Conservation (phyloP, 2,888 invertebrate species). For the Eupithecia dodoneata region DNA sequence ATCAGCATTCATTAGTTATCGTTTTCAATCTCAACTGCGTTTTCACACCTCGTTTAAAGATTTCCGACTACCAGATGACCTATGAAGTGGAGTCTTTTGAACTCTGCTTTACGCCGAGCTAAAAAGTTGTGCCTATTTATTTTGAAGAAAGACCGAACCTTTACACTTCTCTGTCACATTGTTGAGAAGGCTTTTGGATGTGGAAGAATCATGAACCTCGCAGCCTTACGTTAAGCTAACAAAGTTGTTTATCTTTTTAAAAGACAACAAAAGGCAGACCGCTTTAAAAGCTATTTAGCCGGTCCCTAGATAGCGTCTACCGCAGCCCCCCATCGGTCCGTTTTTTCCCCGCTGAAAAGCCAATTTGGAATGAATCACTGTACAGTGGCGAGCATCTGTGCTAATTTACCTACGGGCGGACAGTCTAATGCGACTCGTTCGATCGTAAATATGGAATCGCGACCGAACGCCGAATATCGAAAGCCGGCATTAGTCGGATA, state of each 20-base stretch:
- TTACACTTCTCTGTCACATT: background rate
- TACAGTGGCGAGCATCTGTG: conserved; percentile 83
- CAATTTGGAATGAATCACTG: conserved; percentile 84
- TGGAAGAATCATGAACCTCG: background rate
- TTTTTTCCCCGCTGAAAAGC: conserved; percentile 80
- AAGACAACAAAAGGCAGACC: conserved; percentile 54
- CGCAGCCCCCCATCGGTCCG: conserved; percentile 62
- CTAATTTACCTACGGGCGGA: conserved; percentile 84
- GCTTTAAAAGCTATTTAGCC: conserved; percentile 79
- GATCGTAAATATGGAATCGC: conserved; percentile 82
- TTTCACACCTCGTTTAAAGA: conserved; percentile 39
- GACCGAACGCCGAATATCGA: conserved; percentile 83
- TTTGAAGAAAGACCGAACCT: background rate
- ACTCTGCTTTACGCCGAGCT: background rate
- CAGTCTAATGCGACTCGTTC: conserved; percentile 82
- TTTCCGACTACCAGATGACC: background rate
- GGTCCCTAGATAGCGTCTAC: conserved; percentile 73
- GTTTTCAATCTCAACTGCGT: conserved; percentile 33
- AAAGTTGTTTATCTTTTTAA: conserved; percentile 35
- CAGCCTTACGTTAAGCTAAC: conserved; percentile 16
- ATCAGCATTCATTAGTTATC: conserved; percentile 50
- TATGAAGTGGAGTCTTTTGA: background rate
- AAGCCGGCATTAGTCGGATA: conserved; percentile 84
- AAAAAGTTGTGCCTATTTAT: conserved; percentile 27
- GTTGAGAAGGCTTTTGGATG: background rate